Evolutionary conservation across 2,113 vertebrate species (phyloP), one percentile per base, ranked within the genome.

Genomic region (Xenus cinereus): DNA sequence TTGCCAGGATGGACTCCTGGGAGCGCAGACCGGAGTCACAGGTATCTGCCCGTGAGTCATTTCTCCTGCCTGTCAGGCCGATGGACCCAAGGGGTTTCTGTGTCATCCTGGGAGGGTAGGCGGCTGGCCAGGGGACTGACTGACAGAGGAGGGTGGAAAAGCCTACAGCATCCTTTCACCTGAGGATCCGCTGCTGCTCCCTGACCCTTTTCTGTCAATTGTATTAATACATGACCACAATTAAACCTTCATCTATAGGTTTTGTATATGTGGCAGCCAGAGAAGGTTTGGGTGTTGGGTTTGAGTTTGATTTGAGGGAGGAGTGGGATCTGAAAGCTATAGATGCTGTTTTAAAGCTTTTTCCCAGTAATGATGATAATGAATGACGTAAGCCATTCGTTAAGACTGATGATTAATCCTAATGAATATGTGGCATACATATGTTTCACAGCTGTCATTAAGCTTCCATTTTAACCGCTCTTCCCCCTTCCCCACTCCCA

Each of bases 391-490:
- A 96, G 72, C 41, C 84, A 77, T 96, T 96, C 92, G 80, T 79
- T 84, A 14, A 85, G 95, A 30, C 59, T 84, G 94, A 93, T 95
- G 94, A 96, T 95, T 97, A 97, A 95, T 93, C 77, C 94, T 89
- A 87, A 95, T 82, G 92, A 97, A 94, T 96, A 95, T 66, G 91
- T 97, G 92, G 74, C 90, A 71, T 92, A 83, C 87, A 76, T 97
- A 67, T 51, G 74, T 79, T 96, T 87, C 94, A 87, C 59, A 71
- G 94, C 94, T 97, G 94, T 94, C 93, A 92, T 95, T 94, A 89
- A 82, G 84, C 81, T 94, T 89, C 95, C 93, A 94, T 93, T 96
- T 91, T 82, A 91, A 89, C 87, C 20, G 4, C 62, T 95, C 91
- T 89, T 93, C 74, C 77, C 77, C 72, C 79, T 83, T 94, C 68